These are phyloP conservation scores for Atrina japonica DNA, from an alignment of 2,888 invertebrate species.

Conservation along the genomic window DNA sequence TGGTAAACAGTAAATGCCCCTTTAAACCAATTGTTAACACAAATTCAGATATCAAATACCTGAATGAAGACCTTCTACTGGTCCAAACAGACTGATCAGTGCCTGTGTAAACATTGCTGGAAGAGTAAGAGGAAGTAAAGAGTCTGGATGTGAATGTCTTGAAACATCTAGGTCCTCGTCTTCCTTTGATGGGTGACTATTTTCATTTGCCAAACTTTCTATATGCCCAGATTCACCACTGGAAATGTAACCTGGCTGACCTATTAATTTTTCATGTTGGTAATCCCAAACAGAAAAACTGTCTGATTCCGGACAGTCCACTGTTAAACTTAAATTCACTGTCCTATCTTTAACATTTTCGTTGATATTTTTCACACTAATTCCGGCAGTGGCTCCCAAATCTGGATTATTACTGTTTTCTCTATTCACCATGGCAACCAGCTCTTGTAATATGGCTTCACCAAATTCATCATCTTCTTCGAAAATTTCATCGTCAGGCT, in stretches of 20 bases:
- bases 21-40: not conserved
- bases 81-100: constrained; percentile 83
- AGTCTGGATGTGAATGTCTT: constrained; percentile 7
- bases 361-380: too few relatives aligned
- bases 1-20: too few relatives aligned
- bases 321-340: too few relatives aligned
- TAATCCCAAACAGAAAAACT: too few relatives aligned
- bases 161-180: not conserved
- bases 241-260: too few relatives aligned
- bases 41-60: constrained; percentile 6
- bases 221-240: not conserved
- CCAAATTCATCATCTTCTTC: constrained; percentile 37
- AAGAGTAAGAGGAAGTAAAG: constrained; percentile 21
- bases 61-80: constrained; percentile 63
- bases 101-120: constrained; percentile 31
- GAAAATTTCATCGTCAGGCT: constrained; percentile 24
- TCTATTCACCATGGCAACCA: constrained; percentile 16
- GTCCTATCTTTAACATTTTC: too few relatives aligned
- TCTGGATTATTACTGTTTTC: not conserved
- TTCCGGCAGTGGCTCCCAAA: too few relatives aligned
- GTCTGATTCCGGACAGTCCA: too few relatives aligned
- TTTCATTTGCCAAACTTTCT: constrained; percentile 3
- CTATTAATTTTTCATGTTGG: too few relatives aligned
- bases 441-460: constrained; percentile 27
- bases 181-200: too few relatives aligned